phyloP scores from a whole-genome alignment of 2,797 vertebrate species.

The Netta rufina region DNA sequence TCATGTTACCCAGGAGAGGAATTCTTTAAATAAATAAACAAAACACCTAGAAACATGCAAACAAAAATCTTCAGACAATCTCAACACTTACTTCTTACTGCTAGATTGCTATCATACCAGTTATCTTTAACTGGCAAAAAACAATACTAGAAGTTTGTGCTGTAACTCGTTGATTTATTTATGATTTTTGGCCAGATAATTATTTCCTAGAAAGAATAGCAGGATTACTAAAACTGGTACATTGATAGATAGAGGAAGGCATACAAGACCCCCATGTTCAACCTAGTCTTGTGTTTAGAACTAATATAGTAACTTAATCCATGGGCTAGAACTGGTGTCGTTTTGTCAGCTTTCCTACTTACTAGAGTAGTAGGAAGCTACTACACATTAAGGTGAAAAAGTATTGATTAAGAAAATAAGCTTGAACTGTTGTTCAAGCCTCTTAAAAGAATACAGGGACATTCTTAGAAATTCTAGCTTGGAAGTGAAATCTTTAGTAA shows the following conservation, averaged over 20 bases:
- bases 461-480: neutral
- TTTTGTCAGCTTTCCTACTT: slow-evolving; percentile 12
- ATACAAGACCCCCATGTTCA: neutral
- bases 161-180: neutral
- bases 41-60: too few species aligned
- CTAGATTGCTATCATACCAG: neutral
- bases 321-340: slow-evolving; percentile 1
- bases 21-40: neutral
- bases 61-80: neutral
- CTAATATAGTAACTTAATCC: slow-evolving; percentile 29
- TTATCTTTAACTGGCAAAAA: neutral
- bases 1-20: neutral
- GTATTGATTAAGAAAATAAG: neutral
- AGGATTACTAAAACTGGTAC: neutral
- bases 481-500: neutral
- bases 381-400: neutral
- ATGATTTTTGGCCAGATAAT: neutral
- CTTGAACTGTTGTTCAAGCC: neutral
- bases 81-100: neutral
- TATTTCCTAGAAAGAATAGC: neutral
- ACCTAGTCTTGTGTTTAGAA: neutral
- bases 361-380: neutral
- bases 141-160: neutral
- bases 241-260: neutral
- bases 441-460: neutral